Conservation (phyloP, 2,888 invertebrate genomes). For the Pollenia amentaria region DNA sequence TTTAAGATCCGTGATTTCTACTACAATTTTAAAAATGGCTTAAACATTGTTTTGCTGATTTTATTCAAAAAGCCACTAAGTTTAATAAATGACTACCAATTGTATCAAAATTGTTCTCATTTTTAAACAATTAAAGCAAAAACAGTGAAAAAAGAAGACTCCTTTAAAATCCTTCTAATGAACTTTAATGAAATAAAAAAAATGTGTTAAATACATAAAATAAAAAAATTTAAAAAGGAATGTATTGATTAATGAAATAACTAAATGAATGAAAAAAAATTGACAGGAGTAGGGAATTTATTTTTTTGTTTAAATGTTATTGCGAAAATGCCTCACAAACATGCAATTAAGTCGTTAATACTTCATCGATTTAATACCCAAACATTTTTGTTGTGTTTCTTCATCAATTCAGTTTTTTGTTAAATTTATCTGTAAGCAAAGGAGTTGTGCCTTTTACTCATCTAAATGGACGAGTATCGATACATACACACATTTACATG, state of each 20-base stretch:
- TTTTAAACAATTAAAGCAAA: background rate
- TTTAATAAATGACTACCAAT: conserved; percentile 30
- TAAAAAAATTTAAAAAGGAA: conserved; percentile 35
- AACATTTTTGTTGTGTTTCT: conserved; percentile 51
- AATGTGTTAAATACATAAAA: conserved; percentile 46
- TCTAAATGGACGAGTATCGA: conserved; percentile 7
- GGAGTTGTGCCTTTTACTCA: conserved; percentile 5
- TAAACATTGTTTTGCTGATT: background rate
- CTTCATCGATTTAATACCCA: conserved; percentile 83
- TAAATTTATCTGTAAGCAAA: conserved; percentile 24
- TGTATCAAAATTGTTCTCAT: background rate
- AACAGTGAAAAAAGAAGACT: background rate
- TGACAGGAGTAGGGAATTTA: conserved; percentile 27
- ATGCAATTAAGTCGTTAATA: conserved; percentile 84
- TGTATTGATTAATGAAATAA: conserved; percentile 42
- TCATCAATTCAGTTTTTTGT: conserved; percentile 24
- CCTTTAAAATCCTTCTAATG: conserved; percentile 59
- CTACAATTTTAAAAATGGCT: background rate
- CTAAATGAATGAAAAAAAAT: conserved; percentile 8
- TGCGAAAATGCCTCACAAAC: conserved; percentile 81
- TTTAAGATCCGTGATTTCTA: too few relatives aligned
- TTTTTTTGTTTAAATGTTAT: conserved; percentile 69
- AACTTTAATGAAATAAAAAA: conserved; percentile 66
- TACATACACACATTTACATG: conserved; percentile 39
- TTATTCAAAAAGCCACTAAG: background rate